Conservation (phyloP, 2,113 vertebrate genomes). For the Nettapus auritus region DNA sequence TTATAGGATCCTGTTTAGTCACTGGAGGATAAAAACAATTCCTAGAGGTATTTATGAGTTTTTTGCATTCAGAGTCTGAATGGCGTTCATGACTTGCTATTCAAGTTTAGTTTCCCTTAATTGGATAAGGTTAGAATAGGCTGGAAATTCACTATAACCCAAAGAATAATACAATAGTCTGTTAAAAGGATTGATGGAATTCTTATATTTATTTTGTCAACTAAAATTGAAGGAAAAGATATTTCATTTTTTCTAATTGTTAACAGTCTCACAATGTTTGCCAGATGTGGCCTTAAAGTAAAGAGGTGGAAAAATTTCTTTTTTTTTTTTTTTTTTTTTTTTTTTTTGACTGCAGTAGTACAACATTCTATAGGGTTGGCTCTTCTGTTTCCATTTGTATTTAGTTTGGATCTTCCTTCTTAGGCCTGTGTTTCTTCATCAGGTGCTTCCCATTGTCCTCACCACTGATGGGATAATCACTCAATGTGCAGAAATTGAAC, state of each 20-base stretch:
- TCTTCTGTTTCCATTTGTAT: conserved; percentile 27
- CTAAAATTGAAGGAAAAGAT: conserved; percentile 29
- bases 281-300: conserved; percentile 60
- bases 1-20: not conserved
- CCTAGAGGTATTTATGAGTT: not conserved
- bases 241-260: conserved; percentile 66
- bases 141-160: conserved; percentile 1
- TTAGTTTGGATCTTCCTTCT: conserved; percentile 55
- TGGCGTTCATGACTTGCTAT: not conserved
- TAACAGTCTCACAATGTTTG: conserved; percentile 42
- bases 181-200: conserved; percentile 61
- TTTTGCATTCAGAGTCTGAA: not conserved
- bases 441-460: conserved; percentile 59
- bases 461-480: not conserved
- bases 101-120: not conserved
- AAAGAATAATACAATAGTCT: conserved; percentile 34
- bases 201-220: conserved; percentile 60
- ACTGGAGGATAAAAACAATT: not conserved
- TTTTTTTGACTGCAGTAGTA: not conserved
- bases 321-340: too few species aligned
- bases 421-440: conserved; percentile 43
- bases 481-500: not conserved
- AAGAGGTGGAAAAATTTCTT: conserved; percentile 15
- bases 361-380: not conserved
- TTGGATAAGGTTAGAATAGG: not conserved